phyloP scores from a whole-genome alignment of 2,797 vertebrate genomes.

The Diplodus sargus region DNA sequence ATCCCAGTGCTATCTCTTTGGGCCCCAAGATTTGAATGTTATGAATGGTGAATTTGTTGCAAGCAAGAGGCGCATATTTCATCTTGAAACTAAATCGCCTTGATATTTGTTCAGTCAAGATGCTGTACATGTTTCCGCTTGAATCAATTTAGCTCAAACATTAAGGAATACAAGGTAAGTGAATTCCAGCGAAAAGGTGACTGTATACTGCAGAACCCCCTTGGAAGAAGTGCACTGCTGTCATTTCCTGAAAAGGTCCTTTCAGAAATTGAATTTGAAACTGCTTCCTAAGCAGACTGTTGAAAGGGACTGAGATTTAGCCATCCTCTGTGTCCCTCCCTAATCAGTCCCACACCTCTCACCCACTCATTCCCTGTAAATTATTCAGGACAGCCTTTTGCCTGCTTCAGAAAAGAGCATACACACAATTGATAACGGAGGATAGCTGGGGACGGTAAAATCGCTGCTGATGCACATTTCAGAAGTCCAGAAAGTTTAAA shows the following conservation, averaged over 20 bases:
- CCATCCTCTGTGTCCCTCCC: conserved; percentile 68
- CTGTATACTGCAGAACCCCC: conserved; percentile 1
- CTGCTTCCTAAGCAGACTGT: conserved; percentile 58
- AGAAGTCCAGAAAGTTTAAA: conserved; percentile 29
- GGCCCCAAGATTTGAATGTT: conserved; percentile 9
- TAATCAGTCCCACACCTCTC: conserved; percentile 78
- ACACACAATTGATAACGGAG: conserved; percentile 53
- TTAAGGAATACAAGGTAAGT: background rate
- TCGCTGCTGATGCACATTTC: conserved; percentile 44
- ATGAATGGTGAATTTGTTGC: conserved; percentile 13
- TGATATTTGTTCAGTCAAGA: background rate
- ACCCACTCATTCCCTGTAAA: conserved; percentile 75
- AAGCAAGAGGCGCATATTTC: background rate
- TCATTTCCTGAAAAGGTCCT: conserved; percentile 47
- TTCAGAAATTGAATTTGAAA: conserved; percentile 54
- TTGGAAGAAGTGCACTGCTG: conserved; percentile 17
- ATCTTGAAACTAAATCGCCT: background rate
- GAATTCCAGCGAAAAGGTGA: background rate
- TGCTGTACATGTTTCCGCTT: background rate
- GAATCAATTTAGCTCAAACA: background rate
- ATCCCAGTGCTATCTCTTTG: conserved; percentile 12
- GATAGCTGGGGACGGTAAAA: conserved; percentile 33
- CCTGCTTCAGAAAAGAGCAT: conserved; percentile 50
- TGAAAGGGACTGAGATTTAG: conserved; percentile 70
- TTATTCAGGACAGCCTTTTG: conserved; percentile 77